These are phyloP conservation scores for Anas georgica DNA, from an alignment of 2,797 vertebrate species.

Conservation along the genomic window DNA sequence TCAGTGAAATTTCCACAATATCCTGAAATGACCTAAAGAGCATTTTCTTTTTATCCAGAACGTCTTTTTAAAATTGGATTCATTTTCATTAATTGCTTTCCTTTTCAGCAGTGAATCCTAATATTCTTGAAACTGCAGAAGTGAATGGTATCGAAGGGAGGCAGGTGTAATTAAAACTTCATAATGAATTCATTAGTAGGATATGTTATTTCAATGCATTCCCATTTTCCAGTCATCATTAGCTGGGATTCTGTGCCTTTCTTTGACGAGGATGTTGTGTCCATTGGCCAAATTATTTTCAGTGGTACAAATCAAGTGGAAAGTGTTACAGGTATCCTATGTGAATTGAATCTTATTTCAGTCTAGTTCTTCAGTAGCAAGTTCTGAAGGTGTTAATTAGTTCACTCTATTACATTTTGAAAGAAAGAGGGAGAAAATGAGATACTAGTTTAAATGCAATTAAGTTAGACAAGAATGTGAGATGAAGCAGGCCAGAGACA, in stretches of 20 bases:
- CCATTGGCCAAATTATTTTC: background rate
- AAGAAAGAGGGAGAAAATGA: background rate
- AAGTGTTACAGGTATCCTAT: background rate
- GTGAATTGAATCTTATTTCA: background rate
- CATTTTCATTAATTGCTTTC: conserved; percentile 4
- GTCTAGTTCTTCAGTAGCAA: background rate
- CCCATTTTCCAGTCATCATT: background rate
- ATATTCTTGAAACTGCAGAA: background rate
- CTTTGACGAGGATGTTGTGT: background rate
- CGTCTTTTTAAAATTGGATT: background rate
- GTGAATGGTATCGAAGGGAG: background rate
- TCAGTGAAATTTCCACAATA: background rate
- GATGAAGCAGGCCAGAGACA: conserved; percentile 37
- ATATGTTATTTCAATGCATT: background rate
- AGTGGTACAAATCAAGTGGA: background rate
- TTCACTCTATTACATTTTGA: background rate
- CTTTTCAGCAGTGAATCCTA: background rate
- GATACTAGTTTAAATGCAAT: conserved; percentile 20
- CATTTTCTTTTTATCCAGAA: background rate
- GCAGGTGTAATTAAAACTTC: background rate
- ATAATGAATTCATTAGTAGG: background rate
- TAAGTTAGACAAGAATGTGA: conserved; percentile 40
- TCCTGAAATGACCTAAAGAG: background rate
- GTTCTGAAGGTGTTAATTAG: conserved; percentile 1
- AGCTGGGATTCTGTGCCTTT: background rate